These are phyloP conservation scores for Serrognathus titanus DNA, from an alignment of 2,888 invertebrate genomes.

Conservation along the genomic window DNA sequence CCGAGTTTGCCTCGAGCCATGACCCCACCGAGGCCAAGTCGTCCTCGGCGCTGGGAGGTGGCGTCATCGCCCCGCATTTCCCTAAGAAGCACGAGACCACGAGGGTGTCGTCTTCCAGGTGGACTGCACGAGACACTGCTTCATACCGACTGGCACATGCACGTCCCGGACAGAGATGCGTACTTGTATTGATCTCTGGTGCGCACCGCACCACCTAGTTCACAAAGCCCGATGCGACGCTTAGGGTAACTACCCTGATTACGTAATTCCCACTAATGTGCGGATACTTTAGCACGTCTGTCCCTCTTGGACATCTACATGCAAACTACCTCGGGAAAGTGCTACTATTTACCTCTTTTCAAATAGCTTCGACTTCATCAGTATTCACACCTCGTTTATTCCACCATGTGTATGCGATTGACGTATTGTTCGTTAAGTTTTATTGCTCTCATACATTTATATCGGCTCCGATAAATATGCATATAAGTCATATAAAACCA, in stretches of 20 bases:
- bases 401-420: not conserved
- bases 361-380: conserved; percentile 8
- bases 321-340: conserved; percentile 10
- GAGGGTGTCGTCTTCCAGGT: conserved; percentile 30
- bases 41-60: conserved; percentile 43
- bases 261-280: conserved; percentile 32
- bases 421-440: not conserved
- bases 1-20: conserved; percentile 62
- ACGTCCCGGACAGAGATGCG: conserved; percentile 40
- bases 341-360: conserved; percentile 6
- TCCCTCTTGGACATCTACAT: conserved; percentile 18
- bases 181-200: conserved; percentile 41
- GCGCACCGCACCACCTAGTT: conserved; percentile 27
- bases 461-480: no score
- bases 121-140: conserved; percentile 33
- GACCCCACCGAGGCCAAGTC: conserved; percentile 41
- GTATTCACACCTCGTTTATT: conserved; percentile 11
- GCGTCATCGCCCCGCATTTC: conserved; percentile 45
- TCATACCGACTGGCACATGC: conserved; percentile 27
- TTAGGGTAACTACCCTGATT: conserved; percentile 34
- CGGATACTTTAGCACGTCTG: conserved; percentile 22
- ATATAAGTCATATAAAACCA: no score
- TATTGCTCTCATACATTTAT: not conserved
- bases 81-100: conserved; percentile 35
- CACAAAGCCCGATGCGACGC: conserved; percentile 25